phyloP scores from a whole-genome alignment of 2,888 invertebrate species.

The Archaeoteleia sp. region DNA sequence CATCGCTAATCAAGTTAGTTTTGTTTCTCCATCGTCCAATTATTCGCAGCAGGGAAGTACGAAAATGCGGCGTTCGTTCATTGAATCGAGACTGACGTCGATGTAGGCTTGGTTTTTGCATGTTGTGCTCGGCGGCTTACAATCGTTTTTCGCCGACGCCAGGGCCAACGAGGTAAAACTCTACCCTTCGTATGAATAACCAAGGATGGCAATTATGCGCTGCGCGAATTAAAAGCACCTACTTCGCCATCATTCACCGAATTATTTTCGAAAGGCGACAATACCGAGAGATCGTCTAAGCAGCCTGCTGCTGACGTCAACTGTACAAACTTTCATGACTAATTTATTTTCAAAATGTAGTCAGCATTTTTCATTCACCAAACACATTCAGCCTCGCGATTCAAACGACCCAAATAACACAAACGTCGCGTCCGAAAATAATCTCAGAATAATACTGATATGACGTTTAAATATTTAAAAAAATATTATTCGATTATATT shows the following conservation, averaged over 20 bases:
- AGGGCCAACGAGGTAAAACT: constrained; percentile 14
- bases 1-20: no score
- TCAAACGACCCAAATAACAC: no score
- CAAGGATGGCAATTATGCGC: constrained; percentile 34
- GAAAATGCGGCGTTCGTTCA: constrained; percentile 16
- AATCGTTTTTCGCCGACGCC: constrained; percentile 5
- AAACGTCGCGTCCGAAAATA: no score
- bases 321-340: constrained; percentile 12
- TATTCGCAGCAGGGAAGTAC: not conserved
- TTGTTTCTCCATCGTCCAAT: no score
- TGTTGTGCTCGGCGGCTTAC: constrained; percentile 6
- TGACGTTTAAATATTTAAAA: no score
- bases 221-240: constrained; percentile 36
- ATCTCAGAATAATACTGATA: no score
- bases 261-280: constrained; percentile 37
- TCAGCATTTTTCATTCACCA: no score
- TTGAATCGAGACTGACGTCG: constrained; percentile 4
- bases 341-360: constrained; percentile 6
- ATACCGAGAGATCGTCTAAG: constrained; percentile 23
- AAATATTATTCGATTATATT: no score
- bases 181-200: constrained; percentile 32
- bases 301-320: constrained; percentile 6
- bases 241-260: constrained; percentile 42
- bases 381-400: no score
- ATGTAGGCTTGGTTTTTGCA: constrained; percentile 4